These are phyloP conservation scores for Drosophila littoralis DNA, from an alignment of 1,140 invertebrate species.

Conservation along the genomic window DNA sequence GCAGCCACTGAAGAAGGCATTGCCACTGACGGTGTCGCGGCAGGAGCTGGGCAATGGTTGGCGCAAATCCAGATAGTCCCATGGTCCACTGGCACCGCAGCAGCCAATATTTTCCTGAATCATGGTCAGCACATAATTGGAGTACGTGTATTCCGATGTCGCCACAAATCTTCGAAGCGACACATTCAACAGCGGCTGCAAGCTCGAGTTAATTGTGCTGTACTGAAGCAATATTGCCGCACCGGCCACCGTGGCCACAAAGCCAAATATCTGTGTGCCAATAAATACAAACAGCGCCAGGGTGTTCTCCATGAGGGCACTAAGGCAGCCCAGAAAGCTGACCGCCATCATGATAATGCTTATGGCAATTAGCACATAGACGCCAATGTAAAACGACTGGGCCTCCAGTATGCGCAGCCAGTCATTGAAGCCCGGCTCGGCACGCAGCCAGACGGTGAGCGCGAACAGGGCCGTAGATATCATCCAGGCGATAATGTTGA, in stretches of 20 bases:
- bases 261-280: conserved; percentile 88
- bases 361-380: conserved; percentile 91
- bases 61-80: conserved; percentile 90
- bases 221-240: conserved; percentile 91
- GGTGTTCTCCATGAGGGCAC: conserved; percentile 89
- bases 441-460: conserved; percentile 91
- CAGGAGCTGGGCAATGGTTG: conserved; percentile 92
- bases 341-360: conserved; percentile 90
- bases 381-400: conserved; percentile 91
- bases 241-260: conserved; percentile 90
- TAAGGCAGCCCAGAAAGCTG: conserved; percentile 90
- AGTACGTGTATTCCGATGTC: conserved; percentile 86
- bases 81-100: conserved; percentile 92
- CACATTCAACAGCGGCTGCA: conserved; percentile 90
- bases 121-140: conserved; percentile 88
- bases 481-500: conserved; percentile 89
- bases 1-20: conserved; percentile 94
- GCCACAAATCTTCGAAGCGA: conserved; percentile 90
- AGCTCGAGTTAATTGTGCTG: conserved; percentile 90
- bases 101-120: conserved; percentile 95
- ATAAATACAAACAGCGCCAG: conserved; percentile 87
- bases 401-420: conserved; percentile 91
- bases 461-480: conserved; percentile 91
- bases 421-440: conserved; percentile 91
- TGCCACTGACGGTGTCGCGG: conserved; percentile 93